Evolutionary conservation across 2,113 vertebrate species (phyloP).

Genomic region (Chlamydotis undulata): DNA sequence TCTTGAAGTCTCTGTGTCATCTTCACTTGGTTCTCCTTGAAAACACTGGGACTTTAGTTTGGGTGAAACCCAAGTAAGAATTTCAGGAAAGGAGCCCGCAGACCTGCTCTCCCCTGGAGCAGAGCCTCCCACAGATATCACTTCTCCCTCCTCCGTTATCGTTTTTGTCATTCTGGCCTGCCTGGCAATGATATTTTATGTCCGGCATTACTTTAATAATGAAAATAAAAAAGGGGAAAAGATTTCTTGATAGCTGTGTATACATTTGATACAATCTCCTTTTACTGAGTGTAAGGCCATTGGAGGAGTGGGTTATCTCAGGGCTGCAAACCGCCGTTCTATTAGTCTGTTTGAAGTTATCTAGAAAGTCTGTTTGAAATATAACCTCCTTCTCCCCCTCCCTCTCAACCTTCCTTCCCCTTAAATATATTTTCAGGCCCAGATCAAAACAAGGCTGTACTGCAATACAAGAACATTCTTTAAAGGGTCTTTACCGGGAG

Average conservation of each 20-base stretch:
- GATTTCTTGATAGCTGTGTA: conserved; percentile 47
- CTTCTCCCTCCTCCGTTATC: not conserved
- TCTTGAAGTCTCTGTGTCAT: not conserved
- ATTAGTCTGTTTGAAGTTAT: conserved; percentile 71
- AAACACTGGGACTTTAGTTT: not conserved
- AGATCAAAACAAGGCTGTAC: conserved; percentile 32
- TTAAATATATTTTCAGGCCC: conserved; percentile 48
- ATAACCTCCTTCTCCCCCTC: conserved; percentile 22
- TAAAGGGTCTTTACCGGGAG: not conserved
- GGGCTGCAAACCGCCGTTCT: conserved; percentile 61
- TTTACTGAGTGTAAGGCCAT: conserved; percentile 52
- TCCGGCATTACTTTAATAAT: conserved; percentile 60
- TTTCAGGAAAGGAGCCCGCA: not conserved
- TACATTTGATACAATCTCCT: conserved; percentile 53
- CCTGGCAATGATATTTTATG: conserved; percentile 28
- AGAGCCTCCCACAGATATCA: not conserved
- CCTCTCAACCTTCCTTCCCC: conserved; percentile 19
- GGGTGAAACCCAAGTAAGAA: not conserved
- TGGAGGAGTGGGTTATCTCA: conserved; percentile 59
- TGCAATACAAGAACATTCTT: conserved; percentile 17
- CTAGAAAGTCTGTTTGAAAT: conserved; percentile 66
- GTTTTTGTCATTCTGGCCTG: conserved; percentile 25
- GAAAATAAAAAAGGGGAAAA: conserved; percentile 51
- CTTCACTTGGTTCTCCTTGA: not conserved
- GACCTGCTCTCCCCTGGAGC: not conserved